Base-by-base conservation (phyloP, 1,140 invertebrate species). In the Lepidurus packardi region DNA sequence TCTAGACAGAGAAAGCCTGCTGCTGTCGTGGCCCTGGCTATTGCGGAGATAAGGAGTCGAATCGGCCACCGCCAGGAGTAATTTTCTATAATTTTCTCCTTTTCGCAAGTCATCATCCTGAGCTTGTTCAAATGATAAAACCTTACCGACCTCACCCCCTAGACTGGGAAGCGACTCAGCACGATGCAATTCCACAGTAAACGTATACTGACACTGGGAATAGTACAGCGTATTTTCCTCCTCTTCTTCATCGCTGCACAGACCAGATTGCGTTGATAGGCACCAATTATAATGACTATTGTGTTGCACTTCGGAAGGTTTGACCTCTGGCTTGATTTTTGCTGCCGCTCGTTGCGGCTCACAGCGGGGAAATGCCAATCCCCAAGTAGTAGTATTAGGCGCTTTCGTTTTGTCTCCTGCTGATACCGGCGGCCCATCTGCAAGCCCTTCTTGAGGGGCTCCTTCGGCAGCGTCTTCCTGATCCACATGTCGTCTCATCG, bases 221-320 rank as follows among this genome's bases (percentile, higher is more conserved):
- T 65, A 65, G 13, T 65, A 7, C 53, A 65, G 21, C 16, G 53
- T 65, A 65, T 65, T 65, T 65, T 65, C 53, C 47, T 65, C 47
- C 53, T 65, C 6, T 65, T 65, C 53, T 13, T 65, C 53, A n/a
- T 16, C 53, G 21, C 53, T 65, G 53, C 8, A 13, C 53, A 9
- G 0, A 7, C 13, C 8, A 65, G 53, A 65, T 16, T 65, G 53
- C 13, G 8, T 4, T 65, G 53, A 65, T 21, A 9, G 6, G 13
- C 53, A 65, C 8, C 8, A 65, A 65, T 21, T 16, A 21, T n/a
- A 21, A 65, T 65, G 16, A 65, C 13, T 65, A 16, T 16, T 65
- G 16, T 9, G 53, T 7, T 9, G 53, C 7, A 16, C 8, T n/a
- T 7, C 53, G 6, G 53, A n/a, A 65, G 13, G n/a, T 16, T 65